Percentiles rank a stretch among this genome's conserved stretches.
phyloP scores from a whole-genome alignment of 2,113 vertebrate species.

The Pao palembangensis region DNA sequence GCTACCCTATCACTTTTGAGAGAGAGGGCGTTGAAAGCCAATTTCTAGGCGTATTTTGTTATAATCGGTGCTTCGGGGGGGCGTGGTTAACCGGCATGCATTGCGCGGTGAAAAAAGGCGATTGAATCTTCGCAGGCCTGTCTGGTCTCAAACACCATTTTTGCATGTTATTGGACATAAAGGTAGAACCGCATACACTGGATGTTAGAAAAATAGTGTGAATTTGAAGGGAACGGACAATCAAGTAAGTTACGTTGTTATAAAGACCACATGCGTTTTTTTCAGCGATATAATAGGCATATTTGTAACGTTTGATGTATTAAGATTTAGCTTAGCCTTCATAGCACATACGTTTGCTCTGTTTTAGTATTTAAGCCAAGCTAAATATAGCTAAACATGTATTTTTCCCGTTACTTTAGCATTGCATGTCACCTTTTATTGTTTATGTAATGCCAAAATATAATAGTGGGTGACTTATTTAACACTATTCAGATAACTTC shows the following conservation, averaged over 20 bases:
- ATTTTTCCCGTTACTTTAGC: background rate
- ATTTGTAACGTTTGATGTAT: background rate
- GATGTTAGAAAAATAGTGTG: conserved; percentile 24
- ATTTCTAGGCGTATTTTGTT: no score
- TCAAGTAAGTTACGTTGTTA: accelerated
- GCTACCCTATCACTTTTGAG: no score
- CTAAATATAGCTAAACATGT: conserved; percentile 1
- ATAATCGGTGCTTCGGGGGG: no score
- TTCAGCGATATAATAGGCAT: background rate
- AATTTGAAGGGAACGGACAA: conserved; percentile 40
- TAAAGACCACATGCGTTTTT: accelerated
- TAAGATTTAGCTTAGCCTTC: conserved; percentile 37
- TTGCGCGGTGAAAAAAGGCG: no score
- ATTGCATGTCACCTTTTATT: background rate
- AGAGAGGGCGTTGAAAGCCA: no score
- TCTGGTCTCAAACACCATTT: background rate
- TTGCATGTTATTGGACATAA: conserved; percentile 36
- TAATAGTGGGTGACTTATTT: background rate
- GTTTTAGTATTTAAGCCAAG: background rate
- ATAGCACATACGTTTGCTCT: background rate
- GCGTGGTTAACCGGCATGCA: no score
- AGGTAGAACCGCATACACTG: conserved; percentile 30
- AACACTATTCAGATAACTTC: background rate
- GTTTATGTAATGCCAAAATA: background rate
- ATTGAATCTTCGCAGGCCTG: no score